Conservation (phyloP, 23 tunicate genomes). For the Trididemnum clinides region DNA sequence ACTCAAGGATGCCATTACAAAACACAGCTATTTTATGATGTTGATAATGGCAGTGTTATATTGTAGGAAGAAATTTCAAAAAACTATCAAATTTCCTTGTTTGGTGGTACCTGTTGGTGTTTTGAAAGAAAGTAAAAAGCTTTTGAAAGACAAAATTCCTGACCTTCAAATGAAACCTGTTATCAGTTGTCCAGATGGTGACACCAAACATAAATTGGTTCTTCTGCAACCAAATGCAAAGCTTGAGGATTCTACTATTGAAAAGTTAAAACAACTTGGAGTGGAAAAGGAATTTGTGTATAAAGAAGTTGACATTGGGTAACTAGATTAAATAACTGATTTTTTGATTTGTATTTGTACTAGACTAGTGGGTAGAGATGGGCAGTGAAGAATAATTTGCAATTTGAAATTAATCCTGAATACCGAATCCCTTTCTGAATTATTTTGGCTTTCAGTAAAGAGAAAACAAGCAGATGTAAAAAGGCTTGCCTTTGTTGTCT, state of each 20-base stretch:
- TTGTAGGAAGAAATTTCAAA: slow-evolving; percentile 3
- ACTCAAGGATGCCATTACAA: too few species aligned
- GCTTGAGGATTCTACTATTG: neutral
- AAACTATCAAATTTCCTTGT: slow-evolving; percentile 3
- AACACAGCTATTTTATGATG: too few species aligned
- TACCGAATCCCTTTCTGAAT: too few species aligned
- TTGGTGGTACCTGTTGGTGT: slow-evolving; percentile 5
- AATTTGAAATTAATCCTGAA: too few species aligned
- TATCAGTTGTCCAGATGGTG: neutral
- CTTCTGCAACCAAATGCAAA: neutral
- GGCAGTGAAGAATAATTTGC: too few species aligned
- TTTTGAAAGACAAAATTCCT: neutral
- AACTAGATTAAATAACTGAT: too few species aligned
- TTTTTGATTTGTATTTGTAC: too few species aligned
- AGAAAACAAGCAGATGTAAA: too few species aligned
- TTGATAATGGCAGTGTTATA: too few species aligned
- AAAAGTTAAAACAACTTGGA: neutral
- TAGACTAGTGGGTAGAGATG: too few species aligned
- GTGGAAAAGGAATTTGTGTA: neutral
- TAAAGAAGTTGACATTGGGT: slow-evolving; percentile 13
- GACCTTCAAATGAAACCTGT: neutral
- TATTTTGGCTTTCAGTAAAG: too few species aligned
- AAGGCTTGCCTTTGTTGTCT: too few species aligned
- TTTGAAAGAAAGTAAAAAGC: slow-evolving; percentile 22
- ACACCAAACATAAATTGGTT: neutral